Evolutionary conservation across 92 coral and sea anemone genomes (phyloP).

Genomic region (Plumapathes pennacea): DNA sequence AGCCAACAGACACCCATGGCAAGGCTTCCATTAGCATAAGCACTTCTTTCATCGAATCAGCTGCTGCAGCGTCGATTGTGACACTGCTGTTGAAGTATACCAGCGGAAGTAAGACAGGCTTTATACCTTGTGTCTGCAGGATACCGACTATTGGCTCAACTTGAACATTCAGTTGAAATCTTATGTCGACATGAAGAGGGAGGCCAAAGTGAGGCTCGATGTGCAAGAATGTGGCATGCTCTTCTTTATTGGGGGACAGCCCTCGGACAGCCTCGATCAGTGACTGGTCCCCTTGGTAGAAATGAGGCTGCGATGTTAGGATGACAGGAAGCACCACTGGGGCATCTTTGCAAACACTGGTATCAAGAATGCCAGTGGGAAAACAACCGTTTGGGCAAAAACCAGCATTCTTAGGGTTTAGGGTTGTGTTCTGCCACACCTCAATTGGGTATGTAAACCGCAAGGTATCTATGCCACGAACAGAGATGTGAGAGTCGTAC

Average conservation of each 20-base stretch:
- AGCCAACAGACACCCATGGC: conserved; percentile 32
- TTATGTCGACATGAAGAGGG: conserved; percentile 54
- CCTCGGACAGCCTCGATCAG: conserved; percentile 65
- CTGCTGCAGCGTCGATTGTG: conserved; percentile 57
- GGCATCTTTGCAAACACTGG: conserved; percentile 57
- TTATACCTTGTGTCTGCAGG: conserved; percentile 46
- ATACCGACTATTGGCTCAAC: conserved; percentile 52
- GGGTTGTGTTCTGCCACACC: conserved; percentile 60
- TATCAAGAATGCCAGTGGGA: conserved; percentile 73
- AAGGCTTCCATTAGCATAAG: conserved; percentile 31
- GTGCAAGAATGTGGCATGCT: conserved; percentile 66
- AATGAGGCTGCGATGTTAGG: conserved; percentile 85
- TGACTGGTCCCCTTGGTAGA: conserved; percentile 72
- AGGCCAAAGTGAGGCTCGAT: conserved; percentile 73
- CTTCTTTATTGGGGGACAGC: conserved; percentile 50
- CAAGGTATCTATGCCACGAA: conserved; percentile 53
- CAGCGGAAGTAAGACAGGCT: conserved; percentile 63
- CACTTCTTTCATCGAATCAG: conserved; percentile 37
- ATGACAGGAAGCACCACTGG: conserved; percentile 51
- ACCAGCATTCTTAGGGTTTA: conserved; percentile 60
- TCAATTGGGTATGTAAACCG: conserved; percentile 65
- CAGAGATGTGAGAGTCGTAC: conserved; percentile 22
- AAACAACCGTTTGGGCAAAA: conserved; percentile 77
- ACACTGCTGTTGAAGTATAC: conserved; percentile 70
- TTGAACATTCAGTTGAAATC: conserved; percentile 70